Percentiles rank a stretch among this genome's conserved stretches.
Evolutionary conservation across 2,113 vertebrate species (phyloP).

Genomic region (Cranoglanis bouderius): DNA sequence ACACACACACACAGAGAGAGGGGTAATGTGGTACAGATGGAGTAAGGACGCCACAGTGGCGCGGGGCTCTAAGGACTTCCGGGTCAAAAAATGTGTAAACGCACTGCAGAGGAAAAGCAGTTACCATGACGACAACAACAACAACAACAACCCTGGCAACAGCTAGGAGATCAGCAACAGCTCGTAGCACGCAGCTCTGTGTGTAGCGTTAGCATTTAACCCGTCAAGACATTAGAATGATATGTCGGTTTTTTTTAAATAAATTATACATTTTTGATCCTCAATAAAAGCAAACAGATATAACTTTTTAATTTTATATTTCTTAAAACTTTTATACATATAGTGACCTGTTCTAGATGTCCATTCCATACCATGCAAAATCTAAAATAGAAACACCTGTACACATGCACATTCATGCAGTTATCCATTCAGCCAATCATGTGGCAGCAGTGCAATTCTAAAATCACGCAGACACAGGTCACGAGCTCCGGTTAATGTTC

Average conservation of each 20-base stretch:
- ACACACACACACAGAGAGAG: background rate
- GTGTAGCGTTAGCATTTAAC: background rate
- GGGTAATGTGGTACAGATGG: constrained; percentile 29
- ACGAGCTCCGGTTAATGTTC: background rate
- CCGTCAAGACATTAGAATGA: background rate
- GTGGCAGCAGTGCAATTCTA: background rate
- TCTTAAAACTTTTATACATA: background rate
- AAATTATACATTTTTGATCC: too few relatives aligned
- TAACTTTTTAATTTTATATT: background rate
- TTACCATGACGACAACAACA: constrained; percentile 8
- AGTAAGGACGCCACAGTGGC: constrained; percentile 23
- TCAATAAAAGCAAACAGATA: background rate
- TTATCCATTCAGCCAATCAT: background rate
- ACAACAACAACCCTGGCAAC: background rate
- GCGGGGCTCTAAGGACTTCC: constrained; percentile 27
- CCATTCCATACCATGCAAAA: background rate
- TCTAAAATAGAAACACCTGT: background rate
- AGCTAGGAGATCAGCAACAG: background rate
- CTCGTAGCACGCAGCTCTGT: background rate
- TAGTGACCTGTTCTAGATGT: background rate
- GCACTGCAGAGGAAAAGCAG: constrained; percentile 39
- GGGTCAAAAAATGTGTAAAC: constrained; percentile 26
- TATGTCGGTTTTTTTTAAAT: too few relatives aligned
- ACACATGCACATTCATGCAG: background rate
- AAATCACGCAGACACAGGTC: background rate